Conservation (phyloP, 2,888 invertebrate genomes). For the Conomelus anceps region DNA sequence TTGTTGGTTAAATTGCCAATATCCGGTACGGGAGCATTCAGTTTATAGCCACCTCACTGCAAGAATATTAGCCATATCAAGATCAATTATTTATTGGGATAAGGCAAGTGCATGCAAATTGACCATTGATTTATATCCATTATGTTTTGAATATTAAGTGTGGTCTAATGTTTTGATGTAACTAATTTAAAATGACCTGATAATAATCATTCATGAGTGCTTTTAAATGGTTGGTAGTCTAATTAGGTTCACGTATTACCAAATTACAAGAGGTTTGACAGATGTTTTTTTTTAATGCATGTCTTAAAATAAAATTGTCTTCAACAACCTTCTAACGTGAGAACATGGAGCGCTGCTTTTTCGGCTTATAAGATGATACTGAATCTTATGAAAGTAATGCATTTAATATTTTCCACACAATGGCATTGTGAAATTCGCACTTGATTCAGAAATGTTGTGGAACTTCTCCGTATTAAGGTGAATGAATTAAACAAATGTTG, state of each 20-base stretch:
- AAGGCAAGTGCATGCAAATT: neutral
- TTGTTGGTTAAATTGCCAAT: neutral
- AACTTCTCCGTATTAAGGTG: too few species aligned
- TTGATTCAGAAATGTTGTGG: too few species aligned
- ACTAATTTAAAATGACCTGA: neutral
- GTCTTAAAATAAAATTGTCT: neutral
- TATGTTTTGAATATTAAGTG: neutral
- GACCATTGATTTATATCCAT: neutral
- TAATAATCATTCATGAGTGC: neutral
- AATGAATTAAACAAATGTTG: too few species aligned
- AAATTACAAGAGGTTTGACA: neutral
- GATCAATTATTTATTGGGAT: neutral
- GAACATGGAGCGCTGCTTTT: too few species aligned
- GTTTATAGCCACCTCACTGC: too few species aligned
- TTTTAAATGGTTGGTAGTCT: neutral
- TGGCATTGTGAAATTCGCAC: too few species aligned
- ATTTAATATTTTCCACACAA: too few species aligned
- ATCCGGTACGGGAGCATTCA: neutral
- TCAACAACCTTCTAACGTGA: too few species aligned
- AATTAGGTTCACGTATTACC: neutral
- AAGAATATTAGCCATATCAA: neutral
- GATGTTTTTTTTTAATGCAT: neutral
- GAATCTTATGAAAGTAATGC: too few species aligned
- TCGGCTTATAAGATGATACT: too few species aligned
- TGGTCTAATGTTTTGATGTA: neutral